Evolutionary conservation across 2,113 vertebrate species (phyloP).

Genomic region (Enhydra lutris): DNA sequence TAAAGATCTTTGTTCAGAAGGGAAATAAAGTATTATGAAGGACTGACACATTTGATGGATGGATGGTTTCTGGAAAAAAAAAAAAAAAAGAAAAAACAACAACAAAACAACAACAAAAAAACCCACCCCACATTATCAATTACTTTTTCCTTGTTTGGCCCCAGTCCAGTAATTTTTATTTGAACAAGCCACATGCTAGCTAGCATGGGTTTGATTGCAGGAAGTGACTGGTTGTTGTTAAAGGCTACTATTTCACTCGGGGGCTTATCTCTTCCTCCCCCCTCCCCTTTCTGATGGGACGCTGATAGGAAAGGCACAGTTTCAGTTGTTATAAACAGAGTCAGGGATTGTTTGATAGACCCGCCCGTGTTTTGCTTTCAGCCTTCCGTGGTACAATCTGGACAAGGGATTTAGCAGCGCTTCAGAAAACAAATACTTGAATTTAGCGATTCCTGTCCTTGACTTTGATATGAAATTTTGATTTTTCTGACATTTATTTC

Average conservation of each 20-base stretch:
- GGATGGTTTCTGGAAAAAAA: slow-evolving; percentile 76
- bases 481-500: slow-evolving; percentile 39
- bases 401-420: neutral
- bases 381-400: slow-evolving; percentile 56
- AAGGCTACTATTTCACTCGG: slow-evolving; percentile 73
- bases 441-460: slow-evolving; percentile 50
- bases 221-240: slow-evolving; percentile 79
- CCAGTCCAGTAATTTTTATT: slow-evolving; percentile 83
- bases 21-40: slow-evolving; percentile 82
- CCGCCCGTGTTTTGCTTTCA: slow-evolving; percentile 71
- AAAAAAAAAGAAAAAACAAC: neutral
- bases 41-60: slow-evolving; percentile 81
- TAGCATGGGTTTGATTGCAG: slow-evolving; percentile 79
- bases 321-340: slow-evolving; percentile 66
- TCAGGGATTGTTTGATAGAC: slow-evolving; percentile 66
- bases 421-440: slow-evolving; percentile 68
- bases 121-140: slow-evolving; percentile 78
- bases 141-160: slow-evolving; percentile 81
- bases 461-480: slow-evolving; percentile 43
- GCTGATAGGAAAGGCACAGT: slow-evolving; percentile 58
- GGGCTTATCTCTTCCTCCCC: slow-evolving; percentile 68
- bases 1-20: slow-evolving; percentile 81
- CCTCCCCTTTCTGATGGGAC: slow-evolving; percentile 58
- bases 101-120: no score
- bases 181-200: slow-evolving; percentile 78